Evolutionary conservation across 1,140 invertebrate species (phyloP).

Genomic region (Heterodera carotae): DNA sequence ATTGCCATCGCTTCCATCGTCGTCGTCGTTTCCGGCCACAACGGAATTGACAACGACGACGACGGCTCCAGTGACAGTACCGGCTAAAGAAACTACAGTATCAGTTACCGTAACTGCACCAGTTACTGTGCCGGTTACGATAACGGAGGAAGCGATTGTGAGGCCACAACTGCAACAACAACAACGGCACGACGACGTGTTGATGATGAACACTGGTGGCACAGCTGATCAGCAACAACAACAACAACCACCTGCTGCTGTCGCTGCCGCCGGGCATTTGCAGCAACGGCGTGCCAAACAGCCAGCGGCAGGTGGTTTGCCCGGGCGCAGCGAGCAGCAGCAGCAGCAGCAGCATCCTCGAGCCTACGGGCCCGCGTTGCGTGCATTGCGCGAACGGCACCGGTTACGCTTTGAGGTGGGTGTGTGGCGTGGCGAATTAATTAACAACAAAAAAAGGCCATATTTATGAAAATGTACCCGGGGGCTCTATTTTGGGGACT

Average conservation of each 20-base stretch:
- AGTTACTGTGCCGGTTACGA: not conserved
- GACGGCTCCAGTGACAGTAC: not conserved
- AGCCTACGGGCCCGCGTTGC: constrained; percentile 14
- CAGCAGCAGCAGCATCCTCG: constrained; percentile 22
- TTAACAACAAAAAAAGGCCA: no score
- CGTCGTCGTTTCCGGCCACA: not conserved
- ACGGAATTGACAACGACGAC: not conserved
- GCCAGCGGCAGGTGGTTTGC: not conserved
- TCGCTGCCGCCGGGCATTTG: no score
- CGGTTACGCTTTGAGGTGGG: not conserved
- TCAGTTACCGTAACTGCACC: not conserved
- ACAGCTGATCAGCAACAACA: no score
- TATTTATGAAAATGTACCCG: no score
- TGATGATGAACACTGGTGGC: no score
- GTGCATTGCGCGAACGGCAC: constrained; percentile 15
- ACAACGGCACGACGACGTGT: not conserved
- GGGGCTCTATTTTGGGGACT: no score
- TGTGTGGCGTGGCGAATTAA: no score
- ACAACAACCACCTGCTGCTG: no score
- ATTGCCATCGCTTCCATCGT: no score
- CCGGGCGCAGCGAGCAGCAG: no score
- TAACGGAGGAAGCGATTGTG: no score
- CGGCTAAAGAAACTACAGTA: not conserved
- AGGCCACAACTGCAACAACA: not conserved
- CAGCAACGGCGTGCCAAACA: constrained; percentile 4